phyloP scores from a whole-genome alignment of 2,113 vertebrate genomes.

The Ammodytes dubius region DNA sequence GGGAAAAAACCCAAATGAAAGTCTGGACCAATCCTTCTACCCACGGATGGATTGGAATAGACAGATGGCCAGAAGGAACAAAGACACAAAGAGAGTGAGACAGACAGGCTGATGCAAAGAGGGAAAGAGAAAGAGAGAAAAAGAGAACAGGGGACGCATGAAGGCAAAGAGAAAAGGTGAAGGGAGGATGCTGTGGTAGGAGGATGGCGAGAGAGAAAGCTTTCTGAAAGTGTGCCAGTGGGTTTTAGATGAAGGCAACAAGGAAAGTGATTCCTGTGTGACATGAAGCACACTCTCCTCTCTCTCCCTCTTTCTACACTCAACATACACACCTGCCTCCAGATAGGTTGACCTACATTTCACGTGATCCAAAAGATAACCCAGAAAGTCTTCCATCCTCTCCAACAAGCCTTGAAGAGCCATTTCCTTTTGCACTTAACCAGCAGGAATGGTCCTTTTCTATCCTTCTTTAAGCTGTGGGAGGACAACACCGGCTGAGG shows the following conservation, averaged over 20 bases:
- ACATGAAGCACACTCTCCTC: slow-evolving; percentile 4
- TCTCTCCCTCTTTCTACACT: background rate
- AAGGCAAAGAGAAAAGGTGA: slow-evolving; percentile 12
- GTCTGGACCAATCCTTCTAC: slow-evolving; percentile 24
- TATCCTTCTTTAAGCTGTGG: background rate
- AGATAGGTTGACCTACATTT: slow-evolving; percentile 70
- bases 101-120: slow-evolving; percentile 1
- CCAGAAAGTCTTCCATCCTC: slow-evolving; percentile 44
- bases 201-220: slow-evolving; percentile 26
- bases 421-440: background rate
- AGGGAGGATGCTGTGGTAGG: slow-evolving; percentile 8
- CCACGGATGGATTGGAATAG: slow-evolving; percentile 24
- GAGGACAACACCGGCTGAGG: background rate
- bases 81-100: slow-evolving; percentile 1
- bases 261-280: slow-evolving; percentile 51
- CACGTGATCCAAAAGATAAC: slow-evolving; percentile 48
- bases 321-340: slow-evolving; percentile 39
- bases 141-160: background rate
- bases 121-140: background rate
- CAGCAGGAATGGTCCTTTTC: background rate
- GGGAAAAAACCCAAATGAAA: background rate
- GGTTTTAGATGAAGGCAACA: slow-evolving; percentile 52
- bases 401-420: slow-evolving; percentile 43
- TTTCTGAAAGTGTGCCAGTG: slow-evolving; percentile 57
- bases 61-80: slow-evolving; percentile 30